Conservation (phyloP, 2,113 vertebrate genomes). For the Stictonetta naevosa region DNA sequence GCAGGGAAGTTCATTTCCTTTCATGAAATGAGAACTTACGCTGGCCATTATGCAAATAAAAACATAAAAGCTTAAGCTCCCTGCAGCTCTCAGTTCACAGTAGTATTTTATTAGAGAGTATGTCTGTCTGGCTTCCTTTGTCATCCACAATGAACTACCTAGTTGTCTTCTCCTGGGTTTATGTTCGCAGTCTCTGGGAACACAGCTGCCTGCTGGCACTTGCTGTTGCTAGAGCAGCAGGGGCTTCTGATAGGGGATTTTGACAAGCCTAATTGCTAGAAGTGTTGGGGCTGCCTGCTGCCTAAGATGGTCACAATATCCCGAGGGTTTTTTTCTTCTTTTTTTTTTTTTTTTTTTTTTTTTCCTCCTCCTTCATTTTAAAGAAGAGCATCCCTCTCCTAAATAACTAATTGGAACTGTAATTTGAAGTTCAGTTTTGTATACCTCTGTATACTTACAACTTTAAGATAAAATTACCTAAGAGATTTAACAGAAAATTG, state of each 20-base stretch:
- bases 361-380: not conserved
- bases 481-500: not conserved
- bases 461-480: not conserved
- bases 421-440: not conserved
- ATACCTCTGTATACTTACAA: not conserved
- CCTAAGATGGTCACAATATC: not conserved
- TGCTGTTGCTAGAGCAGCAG: constrained; percentile 21
- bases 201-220: constrained; percentile 20
- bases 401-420: not conserved
- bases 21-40: not conserved
- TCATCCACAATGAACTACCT: constrained; percentile 9
- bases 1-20: constrained; percentile 21
- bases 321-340: too few species aligned
- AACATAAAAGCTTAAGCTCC: not conserved
- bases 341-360: not conserved
- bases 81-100: not conserved
- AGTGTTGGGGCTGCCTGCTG: constrained; percentile 23
- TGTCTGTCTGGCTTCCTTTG: not conserved
- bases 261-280: constrained; percentile 33
- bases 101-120: constrained; percentile 24
- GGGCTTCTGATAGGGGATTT: not conserved
- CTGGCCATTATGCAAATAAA: constrained; percentile 47
- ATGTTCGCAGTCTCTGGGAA: not conserved
- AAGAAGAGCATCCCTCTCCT: not conserved
- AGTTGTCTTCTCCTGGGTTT: constrained; percentile 40